A percentile compares a stretch with the other conserved stretches of the same genome.
phyloP scores from a whole-genome alignment of 2,113 vertebrate species.

The Cavia aperea region DNA sequence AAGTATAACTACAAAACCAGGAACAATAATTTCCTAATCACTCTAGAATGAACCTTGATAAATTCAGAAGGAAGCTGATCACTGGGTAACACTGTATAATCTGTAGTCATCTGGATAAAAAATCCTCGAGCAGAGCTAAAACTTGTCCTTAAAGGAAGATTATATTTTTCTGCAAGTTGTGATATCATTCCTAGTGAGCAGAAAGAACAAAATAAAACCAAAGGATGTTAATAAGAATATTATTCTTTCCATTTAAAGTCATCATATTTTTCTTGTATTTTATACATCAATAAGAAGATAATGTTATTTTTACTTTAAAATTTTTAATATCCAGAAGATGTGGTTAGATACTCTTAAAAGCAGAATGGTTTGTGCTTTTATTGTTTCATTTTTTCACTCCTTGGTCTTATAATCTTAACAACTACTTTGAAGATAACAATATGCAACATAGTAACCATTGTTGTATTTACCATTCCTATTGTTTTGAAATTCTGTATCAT shows the following conservation, averaged over 20 bases:
- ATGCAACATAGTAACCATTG: too few species aligned
- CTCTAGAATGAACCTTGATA: constrained; percentile 86
- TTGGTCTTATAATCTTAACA: too few species aligned
- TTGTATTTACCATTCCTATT: too few species aligned
- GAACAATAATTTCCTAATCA: neutral
- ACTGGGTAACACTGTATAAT: constrained; percentile 77
- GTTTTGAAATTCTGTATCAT: too few species aligned
- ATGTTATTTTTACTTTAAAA: constrained; percentile 12
- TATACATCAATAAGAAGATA: neutral
- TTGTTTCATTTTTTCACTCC: too few species aligned
- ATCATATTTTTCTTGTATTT: constrained; percentile 28
- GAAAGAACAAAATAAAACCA: constrained; percentile 32
- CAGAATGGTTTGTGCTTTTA: neutral
- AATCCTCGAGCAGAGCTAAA: constrained; percentile 92
- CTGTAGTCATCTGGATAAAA: constrained; percentile 91
- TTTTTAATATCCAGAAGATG: constrained; percentile 28
- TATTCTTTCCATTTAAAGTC: neutral
- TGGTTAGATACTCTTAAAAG: neutral
- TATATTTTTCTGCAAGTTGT: constrained; percentile 86
- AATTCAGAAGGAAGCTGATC: constrained; percentile 90
- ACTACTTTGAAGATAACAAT: too few species aligned
- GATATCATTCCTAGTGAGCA: constrained; percentile 84
- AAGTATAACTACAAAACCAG: constrained; percentile 14
- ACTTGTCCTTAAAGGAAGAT: constrained; percentile 89
- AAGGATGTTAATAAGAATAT: constrained; percentile 21